Evolutionary conservation across 1,140 invertebrate genomes (phyloP).

Genomic region (Antheraea pernyi): DNA sequence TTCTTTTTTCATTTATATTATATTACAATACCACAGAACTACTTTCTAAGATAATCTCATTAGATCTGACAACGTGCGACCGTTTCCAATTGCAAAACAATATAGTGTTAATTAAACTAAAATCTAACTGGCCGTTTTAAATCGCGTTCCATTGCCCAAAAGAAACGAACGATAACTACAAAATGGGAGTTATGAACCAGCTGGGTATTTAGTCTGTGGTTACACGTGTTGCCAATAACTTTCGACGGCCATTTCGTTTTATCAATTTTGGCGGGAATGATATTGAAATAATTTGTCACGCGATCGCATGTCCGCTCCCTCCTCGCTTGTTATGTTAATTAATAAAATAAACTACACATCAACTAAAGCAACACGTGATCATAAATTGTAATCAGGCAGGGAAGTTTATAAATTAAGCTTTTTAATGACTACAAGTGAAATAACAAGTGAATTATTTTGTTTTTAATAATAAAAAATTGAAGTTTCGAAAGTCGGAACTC

Average conservation of each 20-base stretch:
- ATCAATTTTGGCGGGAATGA: constrained; percentile 43
- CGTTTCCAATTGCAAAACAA: constrained; percentile 39
- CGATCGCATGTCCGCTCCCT: constrained; percentile 43
- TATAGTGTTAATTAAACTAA: constrained; percentile 20
- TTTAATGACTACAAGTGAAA: no score
- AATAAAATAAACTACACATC: neutral
- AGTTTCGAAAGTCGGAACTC: no score
- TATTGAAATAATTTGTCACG: constrained; percentile 36
- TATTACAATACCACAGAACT: neutral
- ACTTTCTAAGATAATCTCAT: constrained; percentile 40
- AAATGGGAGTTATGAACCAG: constrained; percentile 35
- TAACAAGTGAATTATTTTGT: no score
- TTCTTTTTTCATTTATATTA: no score
- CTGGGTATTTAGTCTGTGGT: constrained; percentile 32
- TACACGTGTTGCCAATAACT: constrained; percentile 31
- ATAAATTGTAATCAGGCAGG: neutral
- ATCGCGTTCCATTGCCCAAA: constrained; percentile 41
- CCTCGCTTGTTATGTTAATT: constrained; percentile 12
- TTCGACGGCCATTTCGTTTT: constrained; percentile 50
- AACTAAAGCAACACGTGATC: neutral
- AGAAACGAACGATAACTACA: constrained; percentile 27
- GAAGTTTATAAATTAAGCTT: neutral
- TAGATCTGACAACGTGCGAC: constrained; percentile 25
- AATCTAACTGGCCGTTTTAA: constrained; percentile 29
- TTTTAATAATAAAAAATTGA: no score